Evolutionary conservation across 1,140 invertebrate genomes (phyloP).

Genomic region (Lasaia peninsularis): DNA sequence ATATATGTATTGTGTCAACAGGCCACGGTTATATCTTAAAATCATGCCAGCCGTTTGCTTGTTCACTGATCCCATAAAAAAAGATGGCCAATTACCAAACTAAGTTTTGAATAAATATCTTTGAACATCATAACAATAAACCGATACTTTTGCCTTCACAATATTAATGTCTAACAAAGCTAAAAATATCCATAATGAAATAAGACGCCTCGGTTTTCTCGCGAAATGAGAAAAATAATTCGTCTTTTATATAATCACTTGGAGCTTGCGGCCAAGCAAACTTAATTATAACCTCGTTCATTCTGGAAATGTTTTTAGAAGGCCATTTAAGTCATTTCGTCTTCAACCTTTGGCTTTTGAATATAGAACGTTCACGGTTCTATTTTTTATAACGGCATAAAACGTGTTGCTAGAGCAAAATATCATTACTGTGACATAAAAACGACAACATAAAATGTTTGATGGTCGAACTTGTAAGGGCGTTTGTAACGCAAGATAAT

Average conservation of each 20-base stretch:
- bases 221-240: slow-evolving; percentile 7
- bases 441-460: background rate
- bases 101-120: too few relatives aligned
- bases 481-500: too few relatives aligned
- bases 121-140: too few relatives aligned
- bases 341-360: slow-evolving; percentile 1
- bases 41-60: too few relatives aligned
- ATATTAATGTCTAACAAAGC: background rate
- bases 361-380: background rate
- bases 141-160: background rate
- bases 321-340: slow-evolving; percentile 5
- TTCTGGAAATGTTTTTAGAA: slow-evolving; percentile 11
- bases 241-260: slow-evolving; percentile 9
- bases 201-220: background rate
- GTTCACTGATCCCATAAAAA: too few relatives aligned
- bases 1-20: too few relatives aligned
- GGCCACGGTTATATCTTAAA: too few relatives aligned
- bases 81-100: too few relatives aligned
- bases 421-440: background rate
- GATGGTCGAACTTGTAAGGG: too few relatives aligned
- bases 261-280: slow-evolving; percentile 4
- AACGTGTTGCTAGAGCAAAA: too few relatives aligned
- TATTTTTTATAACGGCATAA: background rate
- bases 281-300: slow-evolving; percentile 10
- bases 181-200: background rate